phyloP scores from a whole-genome alignment of 2,888 invertebrate species.

The Drosophila kuntzei region DNA sequence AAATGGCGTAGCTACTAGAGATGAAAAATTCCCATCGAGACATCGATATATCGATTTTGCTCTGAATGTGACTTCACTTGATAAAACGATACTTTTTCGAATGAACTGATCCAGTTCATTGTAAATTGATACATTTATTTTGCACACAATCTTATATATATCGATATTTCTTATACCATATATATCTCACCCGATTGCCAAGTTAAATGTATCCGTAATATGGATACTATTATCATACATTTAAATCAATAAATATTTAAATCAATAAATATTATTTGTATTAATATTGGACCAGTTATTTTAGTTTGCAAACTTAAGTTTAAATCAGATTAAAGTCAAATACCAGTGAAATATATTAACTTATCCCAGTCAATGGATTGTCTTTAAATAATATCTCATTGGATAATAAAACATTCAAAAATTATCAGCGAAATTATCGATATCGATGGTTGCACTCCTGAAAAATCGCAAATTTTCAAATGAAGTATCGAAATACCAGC shows the following conservation, averaged over 20 bases:
- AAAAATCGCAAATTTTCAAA: not conserved
- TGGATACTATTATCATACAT: no score
- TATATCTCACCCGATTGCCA: not conserved
- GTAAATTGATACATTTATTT: no score
- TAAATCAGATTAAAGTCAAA: no score
- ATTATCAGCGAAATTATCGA: not conserved
- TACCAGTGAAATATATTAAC: no score
- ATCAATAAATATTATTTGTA: not conserved
- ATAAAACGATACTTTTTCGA: not conserved
- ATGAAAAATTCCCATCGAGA: constrained; percentile 20
- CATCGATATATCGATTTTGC: constrained; percentile 7
- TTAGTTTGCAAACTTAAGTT: no score
- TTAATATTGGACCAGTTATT: no score
- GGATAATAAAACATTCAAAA: not conserved
- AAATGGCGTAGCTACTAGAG: constrained; percentile 61
- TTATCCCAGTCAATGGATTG: no score
- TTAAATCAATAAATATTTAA: no score
- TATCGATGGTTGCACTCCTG: not conserved
- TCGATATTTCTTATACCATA: no score
- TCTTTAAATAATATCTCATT: not conserved
- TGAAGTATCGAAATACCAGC: constrained; percentile 2
- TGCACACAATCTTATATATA: no score
- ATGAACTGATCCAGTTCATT: not conserved
- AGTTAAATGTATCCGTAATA: not conserved
- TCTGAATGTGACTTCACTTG: not conserved